Evolutionary conservation across 2,797 vertebrate species (phyloP), one percentile per base, ranked within the genome.

Genomic region (Macropodus opercularis): DNA sequence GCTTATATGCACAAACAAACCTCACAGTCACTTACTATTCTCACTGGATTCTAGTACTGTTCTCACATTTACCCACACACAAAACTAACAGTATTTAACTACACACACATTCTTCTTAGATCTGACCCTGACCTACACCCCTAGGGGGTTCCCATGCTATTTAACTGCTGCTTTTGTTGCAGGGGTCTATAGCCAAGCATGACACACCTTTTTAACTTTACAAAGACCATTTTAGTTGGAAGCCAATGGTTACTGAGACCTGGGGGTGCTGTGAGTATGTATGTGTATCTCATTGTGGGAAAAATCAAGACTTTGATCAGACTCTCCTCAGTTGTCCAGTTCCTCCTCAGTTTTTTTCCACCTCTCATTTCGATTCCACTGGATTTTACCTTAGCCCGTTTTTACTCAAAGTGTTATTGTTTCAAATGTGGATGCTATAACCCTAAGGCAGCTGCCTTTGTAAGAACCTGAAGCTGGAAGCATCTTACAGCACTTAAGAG

Each of bases 141-240:
- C 59, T 56, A 8, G 50, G 74, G 76, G 77, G 77, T 76, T 83
- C 75, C 79, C 79, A 84, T 79, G 79, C 78, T 71, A 71, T 85
- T 85, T 85, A 84, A 80, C 65, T 65, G 65, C 61, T 64, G 75
- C 81, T 75, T 88, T 84, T 87, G 79, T 84, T 83, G 63, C 66
- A 63, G 59, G n/a, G 49, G 63, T 83, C 86, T 78, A 69, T 72
- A 77, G 77, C 67, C 4, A 0, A 79, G 61, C 54, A 38, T 53
- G 77, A 79, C 77, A 79, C 79, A 87, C 79, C 82, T 86, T 85
- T 83, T 68, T n/a, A n/a, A 80, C 78, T 77, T 81, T 61, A 85
- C 83, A 88, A 86, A 85, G 77, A 72, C 39, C 39, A 46, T 80
- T 87, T 89, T 71, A 75, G 60, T 77, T 72, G 52, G 66, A 79